These are phyloP conservation scores for Barypeithes pellucidus DNA, from an alignment of 2,888 invertebrate genomes.

Conservation along the genomic window DNA sequence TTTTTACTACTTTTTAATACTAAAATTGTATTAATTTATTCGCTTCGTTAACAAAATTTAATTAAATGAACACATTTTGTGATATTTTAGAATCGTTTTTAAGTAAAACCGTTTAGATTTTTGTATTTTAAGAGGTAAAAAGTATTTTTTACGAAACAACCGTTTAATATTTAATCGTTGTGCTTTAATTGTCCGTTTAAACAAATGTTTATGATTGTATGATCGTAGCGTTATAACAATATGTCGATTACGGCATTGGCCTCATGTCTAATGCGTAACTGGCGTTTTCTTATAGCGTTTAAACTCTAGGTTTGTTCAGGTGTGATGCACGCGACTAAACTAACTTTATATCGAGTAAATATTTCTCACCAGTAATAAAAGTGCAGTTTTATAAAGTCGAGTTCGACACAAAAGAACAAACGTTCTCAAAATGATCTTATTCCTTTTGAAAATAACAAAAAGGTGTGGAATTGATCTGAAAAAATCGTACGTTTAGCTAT, in stretches of 20 bases:
- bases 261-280: too few relatives aligned
- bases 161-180: slow-evolving; percentile 9
- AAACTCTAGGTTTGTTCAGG: too few relatives aligned
- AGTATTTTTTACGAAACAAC: slow-evolving; percentile 14
- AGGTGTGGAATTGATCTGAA: slow-evolving; percentile 39
- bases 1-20: neutral
- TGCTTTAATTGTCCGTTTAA: slow-evolving; percentile 10
- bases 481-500: slow-evolving; percentile 25
- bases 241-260: too few relatives aligned
- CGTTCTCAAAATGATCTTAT: slow-evolving; percentile 1
- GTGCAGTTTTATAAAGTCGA: too few relatives aligned
- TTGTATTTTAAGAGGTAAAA: slow-evolving; percentile 17
- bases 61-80: slow-evolving; percentile 30
- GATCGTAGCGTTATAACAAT: neutral
- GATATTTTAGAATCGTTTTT: slow-evolving; percentile 41
- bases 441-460: slow-evolving; percentile 28
- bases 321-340: too few relatives aligned
- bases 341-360: too few relatives aligned
- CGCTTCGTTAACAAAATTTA: slow-evolving; percentile 17
- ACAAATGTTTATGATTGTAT: neutral
- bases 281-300: too few relatives aligned
- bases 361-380: too few relatives aligned
- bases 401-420: neutral
- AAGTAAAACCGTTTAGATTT: slow-evolving; percentile 22
- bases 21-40: slow-evolving; percentile 5